Conservation (phyloP, 2,797 vertebrate species). For the Spondyliosoma cantharus region DNA sequence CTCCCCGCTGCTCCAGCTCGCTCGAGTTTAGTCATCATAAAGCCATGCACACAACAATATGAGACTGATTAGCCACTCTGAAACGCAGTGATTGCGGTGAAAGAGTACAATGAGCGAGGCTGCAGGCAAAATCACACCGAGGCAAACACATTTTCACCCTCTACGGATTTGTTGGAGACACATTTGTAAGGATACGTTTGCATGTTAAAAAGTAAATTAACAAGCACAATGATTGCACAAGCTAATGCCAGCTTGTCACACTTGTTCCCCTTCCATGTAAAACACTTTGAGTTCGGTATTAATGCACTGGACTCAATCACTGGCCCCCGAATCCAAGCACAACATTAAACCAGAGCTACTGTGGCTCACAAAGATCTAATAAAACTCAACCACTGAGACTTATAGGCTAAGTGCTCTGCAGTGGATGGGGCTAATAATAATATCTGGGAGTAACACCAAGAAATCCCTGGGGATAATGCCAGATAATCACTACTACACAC, state of each 20-base stretch:
- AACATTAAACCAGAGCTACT: slow-evolving; percentile 40
- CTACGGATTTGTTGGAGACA: slow-evolving; percentile 27
- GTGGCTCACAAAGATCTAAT: slow-evolving; percentile 53
- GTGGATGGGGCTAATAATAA: slow-evolving; percentile 64
- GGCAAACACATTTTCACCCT: slow-evolving; percentile 27
- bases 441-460: slow-evolving; percentile 66
- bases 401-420: slow-evolving; percentile 43
- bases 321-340: slow-evolving; percentile 24
- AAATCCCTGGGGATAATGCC: slow-evolving; percentile 57
- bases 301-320: slow-evolving; percentile 43
- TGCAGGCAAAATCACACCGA: slow-evolving; percentile 8
- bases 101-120: background rate
- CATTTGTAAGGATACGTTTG: slow-evolving; percentile 38
- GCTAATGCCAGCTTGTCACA: slow-evolving; percentile 25
- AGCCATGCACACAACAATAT: slow-evolving; percentile 37
- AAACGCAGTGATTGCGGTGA: slow-evolving; percentile 16
- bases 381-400: slow-evolving; percentile 65
- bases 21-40: slow-evolving; percentile 16
- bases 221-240: slow-evolving; percentile 42
- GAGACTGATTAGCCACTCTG: slow-evolving; percentile 47
- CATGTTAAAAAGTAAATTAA: slow-evolving; percentile 44
- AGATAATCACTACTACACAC: slow-evolving; percentile 58
- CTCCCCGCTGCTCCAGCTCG: slow-evolving; percentile 2
- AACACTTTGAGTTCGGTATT: slow-evolving; percentile 21
- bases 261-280: slow-evolving; percentile 42